Evolutionary conservation across 2,888 invertebrate species (phyloP).

Genomic region (Hypselothyrea guttata): DNA sequence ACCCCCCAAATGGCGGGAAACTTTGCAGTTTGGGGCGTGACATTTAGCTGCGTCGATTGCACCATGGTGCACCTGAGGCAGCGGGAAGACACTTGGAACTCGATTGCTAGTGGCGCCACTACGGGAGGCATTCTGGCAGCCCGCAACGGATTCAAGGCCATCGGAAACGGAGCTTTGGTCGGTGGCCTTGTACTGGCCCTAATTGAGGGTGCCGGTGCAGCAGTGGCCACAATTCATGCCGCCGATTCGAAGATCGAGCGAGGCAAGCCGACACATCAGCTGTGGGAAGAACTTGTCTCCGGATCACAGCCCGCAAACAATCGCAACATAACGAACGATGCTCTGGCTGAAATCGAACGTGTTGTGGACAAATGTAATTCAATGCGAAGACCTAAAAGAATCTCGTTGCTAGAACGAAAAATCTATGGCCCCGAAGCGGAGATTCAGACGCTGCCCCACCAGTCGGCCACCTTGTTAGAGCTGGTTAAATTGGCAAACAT

Average conservation of each 20-base stretch:
- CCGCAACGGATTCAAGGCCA: constrained; percentile 59
- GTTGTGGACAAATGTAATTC: constrained; percentile 49
- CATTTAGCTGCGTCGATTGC: constrained; percentile 65
- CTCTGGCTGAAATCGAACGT: constrained; percentile 44
- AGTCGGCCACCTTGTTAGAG: constrained; percentile 45
- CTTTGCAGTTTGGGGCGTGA: constrained; percentile 67
- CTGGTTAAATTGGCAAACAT: constrained; percentile 45
- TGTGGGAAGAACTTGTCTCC: constrained; percentile 51
- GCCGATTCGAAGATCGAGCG: constrained; percentile 17
- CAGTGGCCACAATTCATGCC: constrained; percentile 65
- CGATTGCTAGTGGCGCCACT: constrained; percentile 60
- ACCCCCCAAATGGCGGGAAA: constrained; percentile 61
- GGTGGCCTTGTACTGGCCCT: constrained; percentile 63
- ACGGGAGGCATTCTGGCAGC: constrained; percentile 64
- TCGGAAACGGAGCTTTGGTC: constrained; percentile 62
- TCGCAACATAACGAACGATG: constrained; percentile 21
- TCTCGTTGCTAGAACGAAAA: neutral
- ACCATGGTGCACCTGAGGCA: constrained; percentile 57
- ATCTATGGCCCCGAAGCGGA: neutral
- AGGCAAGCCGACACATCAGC: constrained; percentile 11
- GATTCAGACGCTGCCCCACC: constrained; percentile 6
- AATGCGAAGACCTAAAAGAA: constrained; percentile 6
- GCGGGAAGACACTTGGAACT: constrained; percentile 62
- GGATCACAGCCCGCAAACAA: neutral
- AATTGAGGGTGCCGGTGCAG: constrained; percentile 62